Conservation (phyloP, 2,797 vertebrate genomes). For the Paguma larvata region DNA sequence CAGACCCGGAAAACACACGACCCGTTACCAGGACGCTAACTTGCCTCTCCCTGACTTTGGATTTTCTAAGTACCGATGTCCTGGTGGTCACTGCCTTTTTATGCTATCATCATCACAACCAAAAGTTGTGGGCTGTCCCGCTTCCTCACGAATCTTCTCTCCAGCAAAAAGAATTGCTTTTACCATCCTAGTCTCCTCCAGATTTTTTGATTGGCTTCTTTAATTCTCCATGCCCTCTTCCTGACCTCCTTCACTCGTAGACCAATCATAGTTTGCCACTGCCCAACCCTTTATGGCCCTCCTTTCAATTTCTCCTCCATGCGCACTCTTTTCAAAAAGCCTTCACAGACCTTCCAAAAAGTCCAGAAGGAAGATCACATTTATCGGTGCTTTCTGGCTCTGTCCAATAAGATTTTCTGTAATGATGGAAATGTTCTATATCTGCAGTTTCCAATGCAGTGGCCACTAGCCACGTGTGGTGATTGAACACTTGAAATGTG, state of each 20-base stretch:
- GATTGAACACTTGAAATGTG: not conserved
- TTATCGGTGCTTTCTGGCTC: slow-evolving; percentile 2
- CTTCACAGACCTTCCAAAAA: not conserved
- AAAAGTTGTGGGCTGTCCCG: not conserved
- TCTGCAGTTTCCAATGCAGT: not conserved
- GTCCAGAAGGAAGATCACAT: not conserved
- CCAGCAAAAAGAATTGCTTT: slow-evolving; percentile 43
- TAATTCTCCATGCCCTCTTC: not conserved
- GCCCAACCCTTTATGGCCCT: not conserved
- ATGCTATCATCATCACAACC: not conserved
- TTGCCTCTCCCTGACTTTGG: not conserved
- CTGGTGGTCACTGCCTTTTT: not conserved
- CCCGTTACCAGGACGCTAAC: not conserved
- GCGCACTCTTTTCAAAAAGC: not conserved
- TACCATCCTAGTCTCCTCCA: not conserved
- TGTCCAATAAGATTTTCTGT: not conserved
- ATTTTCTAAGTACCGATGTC: not conserved
- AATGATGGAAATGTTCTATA: not conserved
- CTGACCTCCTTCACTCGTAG: not conserved
- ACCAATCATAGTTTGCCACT: not conserved
- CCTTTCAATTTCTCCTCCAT: slow-evolving; percentile 6
- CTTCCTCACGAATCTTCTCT: slow-evolving; percentile 43
- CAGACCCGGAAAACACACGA: not conserved
- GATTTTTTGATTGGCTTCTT: not conserved
- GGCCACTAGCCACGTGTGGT: not conserved